A percentile compares a stretch with the other conserved stretches of the same genome.
Evolutionary conservation across 2,888 invertebrate genomes (phyloP).

Genomic region (Acheta domesticus): DNA sequence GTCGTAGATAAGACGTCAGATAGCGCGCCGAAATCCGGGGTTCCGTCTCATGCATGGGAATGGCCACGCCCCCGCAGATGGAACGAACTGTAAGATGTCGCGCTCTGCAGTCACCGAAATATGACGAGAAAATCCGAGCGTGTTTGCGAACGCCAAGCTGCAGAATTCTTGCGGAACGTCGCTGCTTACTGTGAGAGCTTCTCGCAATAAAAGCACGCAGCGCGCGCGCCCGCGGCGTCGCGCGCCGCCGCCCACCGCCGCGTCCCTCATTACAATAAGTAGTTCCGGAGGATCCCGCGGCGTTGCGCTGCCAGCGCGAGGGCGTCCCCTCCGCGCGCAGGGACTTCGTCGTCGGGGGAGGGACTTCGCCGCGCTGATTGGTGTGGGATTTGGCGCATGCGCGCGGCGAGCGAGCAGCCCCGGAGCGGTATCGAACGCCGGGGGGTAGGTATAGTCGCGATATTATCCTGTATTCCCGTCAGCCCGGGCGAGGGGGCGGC

Average conservation of each 20-base stretch:
- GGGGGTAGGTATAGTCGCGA: background rate
- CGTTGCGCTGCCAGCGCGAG: background rate
- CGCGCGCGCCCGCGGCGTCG: no score
- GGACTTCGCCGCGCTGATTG: background rate
- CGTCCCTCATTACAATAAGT: conserved; percentile 5
- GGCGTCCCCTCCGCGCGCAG: background rate
- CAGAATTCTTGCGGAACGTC: no score
- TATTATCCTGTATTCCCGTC: conserved; percentile 7
- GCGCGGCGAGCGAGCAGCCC: background rate
- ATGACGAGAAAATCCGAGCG: no score
- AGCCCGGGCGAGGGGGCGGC: background rate
- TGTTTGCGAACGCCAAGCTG: no score
- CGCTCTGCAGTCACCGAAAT: no score
- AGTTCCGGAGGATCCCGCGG: background rate
- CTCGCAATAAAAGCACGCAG: no score
- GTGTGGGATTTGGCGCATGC: background rate
- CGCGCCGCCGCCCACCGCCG: background rate
- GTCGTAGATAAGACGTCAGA: background rate
- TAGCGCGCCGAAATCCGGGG: background rate
- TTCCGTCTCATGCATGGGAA: background rate
- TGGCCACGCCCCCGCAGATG: background rate
- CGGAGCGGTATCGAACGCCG: background rate
- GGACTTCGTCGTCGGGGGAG: background rate
- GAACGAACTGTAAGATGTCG: no score
- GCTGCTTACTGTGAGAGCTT: no score